Evolutionary conservation across 2,113 vertebrate species (phyloP).

Genomic region (Gavialis gangeticus): DNA sequence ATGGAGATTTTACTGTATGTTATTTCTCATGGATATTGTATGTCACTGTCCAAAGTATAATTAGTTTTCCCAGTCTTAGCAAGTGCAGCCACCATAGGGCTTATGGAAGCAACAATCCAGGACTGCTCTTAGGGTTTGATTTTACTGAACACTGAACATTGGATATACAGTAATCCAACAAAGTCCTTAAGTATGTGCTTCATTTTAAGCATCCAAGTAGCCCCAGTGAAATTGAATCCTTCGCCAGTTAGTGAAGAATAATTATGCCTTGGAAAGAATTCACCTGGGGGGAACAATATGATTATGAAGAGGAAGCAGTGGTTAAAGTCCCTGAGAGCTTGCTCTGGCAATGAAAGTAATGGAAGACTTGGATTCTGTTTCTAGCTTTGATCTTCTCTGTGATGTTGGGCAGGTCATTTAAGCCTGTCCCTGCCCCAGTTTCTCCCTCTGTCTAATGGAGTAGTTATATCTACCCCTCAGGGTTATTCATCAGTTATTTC

Average conservation of each 20-base stretch:
- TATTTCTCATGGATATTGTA: slow-evolving; percentile 61
- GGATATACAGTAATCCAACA: background rate
- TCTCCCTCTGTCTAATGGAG: background rate
- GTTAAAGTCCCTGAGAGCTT: background rate
- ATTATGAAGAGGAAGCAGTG: background rate
- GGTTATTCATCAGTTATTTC: background rate
- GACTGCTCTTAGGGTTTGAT: background rate
- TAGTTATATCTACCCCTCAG: background rate
- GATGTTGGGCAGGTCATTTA: background rate
- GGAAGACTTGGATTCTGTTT: background rate
- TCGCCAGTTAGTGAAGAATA: too few species aligned
- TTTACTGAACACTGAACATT: background rate
- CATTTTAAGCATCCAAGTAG: background rate
- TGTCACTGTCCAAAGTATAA: slow-evolving; percentile 69
- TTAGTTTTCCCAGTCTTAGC: slow-evolving; percentile 40
- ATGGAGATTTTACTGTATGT: slow-evolving; percentile 66
- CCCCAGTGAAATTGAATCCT: background rate
- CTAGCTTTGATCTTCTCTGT: background rate
- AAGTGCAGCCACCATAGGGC: background rate
- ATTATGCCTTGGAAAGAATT: background rate
- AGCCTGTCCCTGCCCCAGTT: background rate
- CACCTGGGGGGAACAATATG: background rate
- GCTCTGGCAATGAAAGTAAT: background rate
- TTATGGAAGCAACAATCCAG: fast-evolving
- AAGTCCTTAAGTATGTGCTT: background rate